Conservation (phyloP, 2,888 invertebrate species). For the Muscina levida region DNA sequence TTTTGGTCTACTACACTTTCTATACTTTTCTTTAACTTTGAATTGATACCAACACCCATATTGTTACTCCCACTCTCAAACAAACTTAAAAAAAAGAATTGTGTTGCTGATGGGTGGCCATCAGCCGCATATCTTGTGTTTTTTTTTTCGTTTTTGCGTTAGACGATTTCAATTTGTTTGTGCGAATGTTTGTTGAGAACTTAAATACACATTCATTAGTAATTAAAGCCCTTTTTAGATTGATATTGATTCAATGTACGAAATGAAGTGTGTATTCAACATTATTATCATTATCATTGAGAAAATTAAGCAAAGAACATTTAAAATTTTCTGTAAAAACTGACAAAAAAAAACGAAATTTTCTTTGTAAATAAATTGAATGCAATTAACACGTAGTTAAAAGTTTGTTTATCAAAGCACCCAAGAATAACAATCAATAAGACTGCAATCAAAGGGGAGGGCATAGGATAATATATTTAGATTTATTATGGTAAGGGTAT, state of each 20-base stretch:
- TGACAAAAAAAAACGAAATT: conserved; percentile 1
- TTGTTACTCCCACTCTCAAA: too few relatives aligned
- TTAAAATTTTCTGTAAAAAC: background rate
- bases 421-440: background rate
- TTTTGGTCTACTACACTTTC: background rate
- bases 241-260: conserved; percentile 60
- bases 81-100: too few relatives aligned
- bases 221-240: conserved; percentile 61
- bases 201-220: conserved; percentile 54
- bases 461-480: too few relatives aligned
- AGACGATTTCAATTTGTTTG: conserved; percentile 10
- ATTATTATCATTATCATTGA: conserved; percentile 15
- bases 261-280: conserved; percentile 41
- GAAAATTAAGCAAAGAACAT: background rate
- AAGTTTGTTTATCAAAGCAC: background rate
- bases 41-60: too few relatives aligned
- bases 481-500: too few relatives aligned
- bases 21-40: conserved; percentile 9
- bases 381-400: conserved; percentile 2
- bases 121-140: background rate
- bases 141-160: conserved; percentile 31
- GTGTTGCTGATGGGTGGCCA: too few relatives aligned
- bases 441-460: too few relatives aligned
- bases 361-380: background rate
- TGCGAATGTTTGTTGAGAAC: conserved; percentile 52